These are phyloP conservation scores for Venustaconcha ellipsiformis DNA, from an alignment of 1,140 invertebrate genomes.

Conservation along the genomic window DNA sequence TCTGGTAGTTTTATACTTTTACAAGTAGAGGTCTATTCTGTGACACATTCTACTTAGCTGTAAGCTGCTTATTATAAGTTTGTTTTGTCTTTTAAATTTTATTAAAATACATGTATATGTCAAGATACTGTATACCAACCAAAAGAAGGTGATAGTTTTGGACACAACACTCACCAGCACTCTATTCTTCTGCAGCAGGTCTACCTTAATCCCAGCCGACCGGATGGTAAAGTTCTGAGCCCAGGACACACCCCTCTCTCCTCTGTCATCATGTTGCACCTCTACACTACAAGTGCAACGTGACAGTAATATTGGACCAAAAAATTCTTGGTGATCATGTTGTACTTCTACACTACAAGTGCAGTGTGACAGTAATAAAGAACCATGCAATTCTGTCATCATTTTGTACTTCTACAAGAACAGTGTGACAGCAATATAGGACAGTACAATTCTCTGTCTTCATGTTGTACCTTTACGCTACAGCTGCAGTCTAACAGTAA, in stretches of 20 bases:
- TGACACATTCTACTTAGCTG: too few relatives aligned
- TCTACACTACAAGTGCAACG: slow-evolving; percentile 77
- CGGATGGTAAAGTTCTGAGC: slow-evolving; percentile 88
- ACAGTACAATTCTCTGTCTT: slow-evolving; percentile 74
- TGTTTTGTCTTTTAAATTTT: too few relatives aligned
- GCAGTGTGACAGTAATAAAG: too few relatives aligned
- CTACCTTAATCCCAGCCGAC: slow-evolving; percentile 62
- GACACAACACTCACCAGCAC: slow-evolving; percentile 45
- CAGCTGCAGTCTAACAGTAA: slow-evolving; percentile 54
- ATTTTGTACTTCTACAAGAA: slow-evolving; percentile 85
- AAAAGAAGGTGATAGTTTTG: not conserved
- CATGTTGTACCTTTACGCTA: slow-evolving; percentile 90
- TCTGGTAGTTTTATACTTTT: too few relatives aligned
- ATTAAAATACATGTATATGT: too few relatives aligned
- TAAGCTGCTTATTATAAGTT: too few relatives aligned
- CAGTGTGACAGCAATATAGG: too few relatives aligned
- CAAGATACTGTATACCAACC: too few relatives aligned
- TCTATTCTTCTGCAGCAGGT: slow-evolving; percentile 49
- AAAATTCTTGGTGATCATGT: too few relatives aligned
- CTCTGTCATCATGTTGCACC: slow-evolving; percentile 86
- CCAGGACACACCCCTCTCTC: slow-evolving; percentile 83
- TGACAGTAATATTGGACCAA: too few relatives aligned
- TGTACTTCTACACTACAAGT: too few relatives aligned
- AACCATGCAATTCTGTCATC: slow-evolving; percentile 74
- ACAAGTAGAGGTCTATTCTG: too few relatives aligned